Base-by-base conservation (phyloP, 2,888 invertebrate species). In the Trachelus tabidus region DNA sequence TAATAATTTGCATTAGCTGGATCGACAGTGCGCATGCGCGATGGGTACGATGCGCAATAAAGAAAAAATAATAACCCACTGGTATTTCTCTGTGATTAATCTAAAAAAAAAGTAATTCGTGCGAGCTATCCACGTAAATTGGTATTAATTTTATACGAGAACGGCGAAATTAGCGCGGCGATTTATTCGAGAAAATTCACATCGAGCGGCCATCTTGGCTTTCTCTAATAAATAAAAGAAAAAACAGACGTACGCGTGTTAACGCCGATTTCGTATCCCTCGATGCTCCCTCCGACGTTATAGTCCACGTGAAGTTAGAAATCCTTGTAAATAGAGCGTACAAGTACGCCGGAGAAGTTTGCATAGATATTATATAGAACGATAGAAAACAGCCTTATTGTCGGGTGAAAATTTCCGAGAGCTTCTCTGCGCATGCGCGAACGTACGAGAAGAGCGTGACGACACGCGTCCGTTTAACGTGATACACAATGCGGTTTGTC, bases 251-350 rank as follows among this genome's bases (percentile, higher is more conserved):
- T 78, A 76, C 79, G 74, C 73, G 37, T 80, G 80, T 81, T 81
- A 81, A 76, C 30, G 69, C 30, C 6, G 30, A n/a, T 33, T 30
- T 33, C 69, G 12, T 30, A 15, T 33, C 11, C 33, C 30, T 6
- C 0, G 69, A 30, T 12, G 30, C 69, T 12, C 40, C 1, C 1
- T 15, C 40, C 15, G 12, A 37, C 12, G 69, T 34, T 11, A 69
- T n/a, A 0, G 11, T 69, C 82, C 81, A 79, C 85, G 83, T 82
- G 85, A 15, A 86, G 83, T 80, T 87, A 87, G 86, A 87, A 85
- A 88, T 85, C 82, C 77, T 71, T 79, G 83, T 82, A 88, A 87
- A 87, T 87, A 88, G 87, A 87, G 83, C 87, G 85, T 88, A 84
- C 79, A 11, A 79, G 76, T 76, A 80, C 81, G 82, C 80, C 84